Base-by-base conservation (phyloP, 2,113 vertebrate genomes). In the Bucco capensis region DNA sequence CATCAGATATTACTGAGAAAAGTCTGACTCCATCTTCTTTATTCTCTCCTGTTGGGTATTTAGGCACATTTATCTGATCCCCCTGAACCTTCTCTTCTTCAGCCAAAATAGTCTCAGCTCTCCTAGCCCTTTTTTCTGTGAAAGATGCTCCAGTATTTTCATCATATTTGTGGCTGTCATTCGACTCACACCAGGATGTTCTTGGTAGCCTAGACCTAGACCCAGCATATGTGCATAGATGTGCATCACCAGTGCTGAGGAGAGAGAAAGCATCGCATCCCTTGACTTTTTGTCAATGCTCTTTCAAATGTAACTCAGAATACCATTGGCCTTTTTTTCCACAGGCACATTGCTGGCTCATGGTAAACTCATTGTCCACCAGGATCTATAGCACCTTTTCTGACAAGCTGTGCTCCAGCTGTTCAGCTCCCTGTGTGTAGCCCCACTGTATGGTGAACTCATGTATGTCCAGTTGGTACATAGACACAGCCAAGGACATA, bases 401-500 rank as follows among this genome's bases (percentile, higher is more conserved):
- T 89, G 25, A 46, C 21, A 42, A 64, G 44, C 18, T 67, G 6
- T 10, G 72, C 8, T 64, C 5, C 33, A 50, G 9, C 38, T 67
- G 6, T 31, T 79, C 25, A 64, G 42, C 8, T 9, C 12, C 2
- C 25, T 28, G 9, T 37, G 4, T 24, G 31, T 31, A 69, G n/a
- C n/a, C 14, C 12, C 6, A 0, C 24, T n/a, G 12, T 53, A 60
- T 35, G 25, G 6, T 30, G 1, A 40, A 60, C 33, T 87, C 4
- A 3, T 12, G 16, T 35, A 18, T 28, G 25, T 64, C 44, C 33
- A 53, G 19, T 57, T 75, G 58, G 49, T 37, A 31, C 4, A 4
- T 1, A 56, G 49, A 50, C 18, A 6, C 12, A 1, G 33, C 38
- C 25, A 67, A 44, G 22, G 1, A 2, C 18, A 14, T 7, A 35